Evolutionary conservation across 2,113 vertebrate genomes (phyloP).

Genomic region (Casuarius casuarius): DNA sequence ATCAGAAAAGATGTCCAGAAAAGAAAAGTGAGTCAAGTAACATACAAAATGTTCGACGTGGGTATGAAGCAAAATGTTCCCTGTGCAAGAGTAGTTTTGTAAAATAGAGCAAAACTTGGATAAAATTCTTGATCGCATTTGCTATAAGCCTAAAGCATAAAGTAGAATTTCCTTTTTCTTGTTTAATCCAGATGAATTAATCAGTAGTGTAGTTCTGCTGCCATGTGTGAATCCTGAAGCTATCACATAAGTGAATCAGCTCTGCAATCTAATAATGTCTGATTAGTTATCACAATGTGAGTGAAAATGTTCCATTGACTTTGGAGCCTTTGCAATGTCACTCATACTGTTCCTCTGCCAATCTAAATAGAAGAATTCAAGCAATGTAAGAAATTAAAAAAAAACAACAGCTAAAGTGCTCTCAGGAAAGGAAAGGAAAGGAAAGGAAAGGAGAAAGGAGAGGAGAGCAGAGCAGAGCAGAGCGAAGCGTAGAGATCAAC

Average conservation of each 20-base stretch:
- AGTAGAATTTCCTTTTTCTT: neutral
- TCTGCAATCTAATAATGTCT: neutral
- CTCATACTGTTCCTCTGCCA: neutral
- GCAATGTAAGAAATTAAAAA: neutral
- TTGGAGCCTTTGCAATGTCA: neutral
- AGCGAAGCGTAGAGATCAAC: neutral
- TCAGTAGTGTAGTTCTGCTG: neutral
- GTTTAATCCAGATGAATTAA: neutral
- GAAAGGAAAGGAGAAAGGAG: too few species aligned
- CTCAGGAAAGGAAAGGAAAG: too few species aligned
- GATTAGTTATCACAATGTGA: neutral
- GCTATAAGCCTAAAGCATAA: neutral
- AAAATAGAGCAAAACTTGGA: neutral
- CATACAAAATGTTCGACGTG: neutral
- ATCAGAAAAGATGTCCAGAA: neutral
- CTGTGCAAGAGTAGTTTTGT: neutral
- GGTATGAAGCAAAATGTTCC: neutral
- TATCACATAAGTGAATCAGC: neutral
- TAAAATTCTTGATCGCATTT: neutral
- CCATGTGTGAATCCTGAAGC: conserved; percentile 5
- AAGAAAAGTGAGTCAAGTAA: neutral
- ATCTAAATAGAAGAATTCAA: neutral
- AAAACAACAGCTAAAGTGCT: neutral
- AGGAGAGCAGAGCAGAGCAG: too few species aligned
- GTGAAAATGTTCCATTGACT: neutral